These are phyloP conservation scores for Tamandua tetradactyla DNA, from an alignment of 2,797 vertebrate genomes.

Conservation along the genomic window DNA sequence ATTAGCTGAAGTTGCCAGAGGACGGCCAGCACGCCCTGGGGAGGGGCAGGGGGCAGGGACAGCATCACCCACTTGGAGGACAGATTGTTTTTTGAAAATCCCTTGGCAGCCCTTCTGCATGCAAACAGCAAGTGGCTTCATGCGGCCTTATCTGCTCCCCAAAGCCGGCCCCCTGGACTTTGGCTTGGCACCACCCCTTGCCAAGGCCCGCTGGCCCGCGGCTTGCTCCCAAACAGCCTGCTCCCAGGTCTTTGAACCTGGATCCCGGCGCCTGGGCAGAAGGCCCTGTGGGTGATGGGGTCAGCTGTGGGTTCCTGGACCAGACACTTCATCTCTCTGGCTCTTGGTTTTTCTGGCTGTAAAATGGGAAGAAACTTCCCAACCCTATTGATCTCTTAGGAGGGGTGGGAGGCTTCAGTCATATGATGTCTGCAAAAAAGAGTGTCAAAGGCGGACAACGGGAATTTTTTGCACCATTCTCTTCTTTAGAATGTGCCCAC, in stretches of 20 bases:
- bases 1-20: neutral
- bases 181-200: constrained; percentile 19
- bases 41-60: neutral
- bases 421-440: neutral
- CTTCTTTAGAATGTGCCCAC: neutral
- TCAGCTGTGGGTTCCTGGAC: neutral
- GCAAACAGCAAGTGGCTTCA: constrained; percentile 58
- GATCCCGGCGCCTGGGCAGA: neutral
- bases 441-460: neutral
- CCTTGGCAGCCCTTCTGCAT: constrained; percentile 56
- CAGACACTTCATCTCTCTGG: neutral
- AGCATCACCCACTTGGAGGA: constrained; percentile 11
- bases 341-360: neutral
- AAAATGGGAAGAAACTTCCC: neutral
- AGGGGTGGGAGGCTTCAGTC: neutral
- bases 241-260: constrained; percentile 45
- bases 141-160: constrained; percentile 64
- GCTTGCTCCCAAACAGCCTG: neutral
- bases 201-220: neutral
- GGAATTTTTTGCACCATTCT: neutral
- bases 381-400: neutral
- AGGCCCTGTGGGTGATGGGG: neutral
- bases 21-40: neutral
- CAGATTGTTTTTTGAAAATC: constrained; percentile 61
- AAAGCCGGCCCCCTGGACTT: neutral